Conservation (phyloP, 1,140 invertebrate species). For the Orchestia grillus region DNA sequence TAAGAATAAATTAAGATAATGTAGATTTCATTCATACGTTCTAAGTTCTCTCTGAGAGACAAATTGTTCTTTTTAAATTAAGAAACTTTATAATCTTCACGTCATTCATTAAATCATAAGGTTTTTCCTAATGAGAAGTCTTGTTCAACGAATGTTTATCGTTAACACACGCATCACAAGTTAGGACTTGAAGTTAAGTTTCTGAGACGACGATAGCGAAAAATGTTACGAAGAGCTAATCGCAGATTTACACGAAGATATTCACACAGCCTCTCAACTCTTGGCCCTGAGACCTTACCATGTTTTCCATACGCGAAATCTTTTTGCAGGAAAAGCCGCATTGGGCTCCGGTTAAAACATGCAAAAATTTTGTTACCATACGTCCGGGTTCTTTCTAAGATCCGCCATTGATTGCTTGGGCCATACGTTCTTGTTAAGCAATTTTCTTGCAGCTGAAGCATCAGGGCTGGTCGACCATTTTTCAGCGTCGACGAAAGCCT, state of each 20-base stretch:
- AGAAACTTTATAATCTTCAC: background rate
- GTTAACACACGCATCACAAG: background rate
- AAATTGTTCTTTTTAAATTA: background rate
- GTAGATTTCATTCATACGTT: background rate
- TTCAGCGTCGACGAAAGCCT: background rate
- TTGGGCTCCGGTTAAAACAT: background rate
- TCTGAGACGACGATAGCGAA: background rate
- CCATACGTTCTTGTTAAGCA: constrained; percentile 7
- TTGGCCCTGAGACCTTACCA: background rate
- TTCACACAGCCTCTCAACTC: background rate
- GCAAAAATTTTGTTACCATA: background rate
- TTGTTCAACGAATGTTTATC: background rate
- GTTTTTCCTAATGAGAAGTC: background rate
- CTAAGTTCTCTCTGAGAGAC: background rate
- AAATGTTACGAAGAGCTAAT: background rate
- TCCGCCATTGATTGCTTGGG: background rate
- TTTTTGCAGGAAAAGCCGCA: background rate
- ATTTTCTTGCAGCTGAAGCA: background rate
- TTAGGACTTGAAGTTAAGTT: background rate
- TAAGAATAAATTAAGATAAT: background rate
- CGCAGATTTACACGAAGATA: background rate
- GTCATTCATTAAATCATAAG: background rate
- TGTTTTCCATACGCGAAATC: background rate
- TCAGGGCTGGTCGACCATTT: background rate
- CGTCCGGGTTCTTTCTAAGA: background rate